Conservation (phyloP, 2,797 vertebrate species). For the Esox masquinongy region DNA sequence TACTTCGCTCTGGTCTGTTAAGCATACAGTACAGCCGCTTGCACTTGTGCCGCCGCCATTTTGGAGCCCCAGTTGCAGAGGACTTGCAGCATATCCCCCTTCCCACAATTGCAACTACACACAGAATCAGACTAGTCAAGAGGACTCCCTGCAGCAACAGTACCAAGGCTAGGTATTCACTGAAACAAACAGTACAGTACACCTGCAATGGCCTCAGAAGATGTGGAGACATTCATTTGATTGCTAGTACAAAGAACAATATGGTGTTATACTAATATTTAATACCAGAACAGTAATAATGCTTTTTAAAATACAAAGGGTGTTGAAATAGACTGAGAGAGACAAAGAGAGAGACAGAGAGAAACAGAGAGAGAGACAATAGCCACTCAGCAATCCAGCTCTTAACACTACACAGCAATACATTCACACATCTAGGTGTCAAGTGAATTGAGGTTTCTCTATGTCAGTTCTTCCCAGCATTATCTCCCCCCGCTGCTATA, state of each 20-base stretch:
- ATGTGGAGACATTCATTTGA: not conserved
- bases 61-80: not conserved
- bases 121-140: not conserved
- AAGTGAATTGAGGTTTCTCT: slow-evolving; percentile 8
- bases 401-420: not conserved
- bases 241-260: not conserved
- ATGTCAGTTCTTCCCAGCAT: slow-evolving; percentile 30
- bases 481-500: slow-evolving; percentile 7
- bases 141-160: not conserved
- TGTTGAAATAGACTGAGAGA: not conserved
- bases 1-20: not conserved
- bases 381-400: not conserved
- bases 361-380: not conserved
- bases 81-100: not conserved
- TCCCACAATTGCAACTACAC: not conserved
- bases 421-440: not conserved
- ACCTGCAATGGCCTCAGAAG: not conserved
- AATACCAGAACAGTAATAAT: not conserved
- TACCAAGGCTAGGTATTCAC: not conserved
- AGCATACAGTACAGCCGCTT: not conserved
- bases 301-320: not conserved
- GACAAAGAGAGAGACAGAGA: not conserved
- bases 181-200: not conserved
- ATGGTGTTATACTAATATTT: not conserved
- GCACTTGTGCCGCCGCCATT: not conserved